Evolutionary conservation across 2,113 vertebrate genomes (phyloP), one percentile per base, ranked within the genome.

Genomic region (Muntiacus muntjak): DNA sequence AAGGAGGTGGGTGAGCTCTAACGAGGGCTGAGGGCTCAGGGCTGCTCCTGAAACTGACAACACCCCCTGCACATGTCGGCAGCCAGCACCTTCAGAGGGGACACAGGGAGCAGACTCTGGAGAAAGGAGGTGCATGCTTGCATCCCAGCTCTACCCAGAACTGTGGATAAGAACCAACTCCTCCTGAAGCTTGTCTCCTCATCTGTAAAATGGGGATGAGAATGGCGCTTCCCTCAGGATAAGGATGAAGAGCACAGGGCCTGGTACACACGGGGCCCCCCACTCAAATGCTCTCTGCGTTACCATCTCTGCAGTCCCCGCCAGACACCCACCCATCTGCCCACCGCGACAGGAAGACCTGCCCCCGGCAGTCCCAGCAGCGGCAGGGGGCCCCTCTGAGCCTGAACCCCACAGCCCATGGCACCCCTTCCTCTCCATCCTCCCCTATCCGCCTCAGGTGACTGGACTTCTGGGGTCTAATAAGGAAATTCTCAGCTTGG

Each of bases 1-100:
- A 23, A 71, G n/a, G 9, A 71, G 67, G 19, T 71, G 67, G 10
- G 67, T 71, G 67, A 40, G 67, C n/a, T 71, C 67, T 40, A 19
- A 23, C 5, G 67, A 71, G 67, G 64, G 64, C 8, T 67, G 36
- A 40, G 64, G 67, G 67, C 9, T 71, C 67, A 40, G n/a, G 67
- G 36, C 87, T 2, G 25, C 21, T 8, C 7, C 43, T 50, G 67
- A 64, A 30, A 58, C 1, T 15, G 10, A 33, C 3, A 0, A 26
- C 33, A 14, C 8, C 1, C 9, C 23, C 15, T 23, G 40, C 16
- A 4, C 7, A 0, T 0, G 4, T n/a, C 40, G 14, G 54, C 17
- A 33, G 54, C 4, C 15, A 33, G 45, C 26, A 6, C 7, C 8
- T 0, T 17, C 47, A 33, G 30, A 55, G 21, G 17, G 67, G 45